A percentile compares a stretch with the other conserved stretches of the same genome.
phyloP scores from a whole-genome alignment of 2,888 invertebrate genomes.

The Antitype chi region DNA sequence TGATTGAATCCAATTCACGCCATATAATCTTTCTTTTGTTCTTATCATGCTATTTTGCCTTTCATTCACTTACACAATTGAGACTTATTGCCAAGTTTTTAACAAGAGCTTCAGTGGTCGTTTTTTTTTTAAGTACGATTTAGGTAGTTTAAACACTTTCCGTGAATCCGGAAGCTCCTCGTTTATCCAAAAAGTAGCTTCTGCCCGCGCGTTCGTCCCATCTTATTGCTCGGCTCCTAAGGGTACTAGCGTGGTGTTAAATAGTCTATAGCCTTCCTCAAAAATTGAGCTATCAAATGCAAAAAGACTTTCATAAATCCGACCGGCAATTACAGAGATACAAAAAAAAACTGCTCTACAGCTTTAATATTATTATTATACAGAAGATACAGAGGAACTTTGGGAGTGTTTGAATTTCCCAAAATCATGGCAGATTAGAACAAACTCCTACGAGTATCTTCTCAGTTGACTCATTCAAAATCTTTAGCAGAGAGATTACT shows the following conservation, averaged over 20 bases:
- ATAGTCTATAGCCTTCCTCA: no score
- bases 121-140: not conserved
- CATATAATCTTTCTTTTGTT: not conserved
- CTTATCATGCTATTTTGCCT: not conserved
- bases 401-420: not conserved
- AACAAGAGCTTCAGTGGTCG: not conserved
- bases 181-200: not conserved
- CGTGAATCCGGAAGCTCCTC: not conserved
- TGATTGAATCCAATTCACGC: not conserved
- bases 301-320: no score
- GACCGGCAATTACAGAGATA: no score
- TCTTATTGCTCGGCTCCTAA: no score
- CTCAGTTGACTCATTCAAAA: not conserved
- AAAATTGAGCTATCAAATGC: no score
- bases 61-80: not conserved
- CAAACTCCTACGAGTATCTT: not conserved
- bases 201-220: no score
- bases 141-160: not conserved
- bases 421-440: not conserved
- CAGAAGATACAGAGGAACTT: not conserved
- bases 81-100: not conserved
- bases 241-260: no score
- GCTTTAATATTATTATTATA: no score
- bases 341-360: no score
- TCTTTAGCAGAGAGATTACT: not conserved